These are phyloP conservation scores for Ceratitis capitata DNA, from an alignment of 1,140 invertebrate species.

Conservation along the genomic window DNA sequence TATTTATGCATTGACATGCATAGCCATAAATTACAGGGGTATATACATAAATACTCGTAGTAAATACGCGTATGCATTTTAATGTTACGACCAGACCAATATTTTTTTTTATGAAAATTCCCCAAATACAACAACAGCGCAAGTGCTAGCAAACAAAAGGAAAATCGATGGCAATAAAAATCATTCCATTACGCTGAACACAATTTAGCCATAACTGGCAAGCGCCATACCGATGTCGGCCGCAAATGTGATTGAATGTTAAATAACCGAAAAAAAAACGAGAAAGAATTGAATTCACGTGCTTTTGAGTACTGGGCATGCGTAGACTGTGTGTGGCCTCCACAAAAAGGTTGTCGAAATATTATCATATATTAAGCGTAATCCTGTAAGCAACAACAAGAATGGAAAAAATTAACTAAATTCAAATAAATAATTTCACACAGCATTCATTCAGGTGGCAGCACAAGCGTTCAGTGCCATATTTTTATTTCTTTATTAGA, in stretches of 20 bases:
- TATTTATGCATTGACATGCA: too few relatives aligned
- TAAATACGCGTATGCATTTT: not conserved
- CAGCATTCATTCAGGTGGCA: not conserved
- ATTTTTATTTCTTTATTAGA: constrained; percentile 7
- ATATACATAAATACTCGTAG: too few relatives aligned
- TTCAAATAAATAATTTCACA: not conserved
- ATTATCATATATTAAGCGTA: not conserved
- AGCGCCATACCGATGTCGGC: not conserved
- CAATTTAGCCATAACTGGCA: not conserved
- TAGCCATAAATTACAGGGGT: too few relatives aligned
- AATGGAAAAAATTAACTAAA: not conserved
- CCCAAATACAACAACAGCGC: too few relatives aligned
- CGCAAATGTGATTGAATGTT: not conserved
- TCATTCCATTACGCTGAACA: constrained; percentile 17
- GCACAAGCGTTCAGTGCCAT: not conserved
- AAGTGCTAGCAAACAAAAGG: too few relatives aligned
- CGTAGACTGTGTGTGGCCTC: not conserved
- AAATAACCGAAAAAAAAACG: not conserved
- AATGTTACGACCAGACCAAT: not conserved
- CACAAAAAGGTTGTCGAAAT: not conserved
- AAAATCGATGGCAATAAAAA: not conserved
- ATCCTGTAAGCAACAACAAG: not conserved
- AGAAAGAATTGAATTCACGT: not conserved
- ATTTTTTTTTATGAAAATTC: too few relatives aligned
- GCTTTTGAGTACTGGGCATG: not conserved